A percentile compares a stretch with the other conserved stretches of the same genome.
Conservation (phyloP, 2,888 invertebrate genomes). For the Ophion slaviceki region DNA sequence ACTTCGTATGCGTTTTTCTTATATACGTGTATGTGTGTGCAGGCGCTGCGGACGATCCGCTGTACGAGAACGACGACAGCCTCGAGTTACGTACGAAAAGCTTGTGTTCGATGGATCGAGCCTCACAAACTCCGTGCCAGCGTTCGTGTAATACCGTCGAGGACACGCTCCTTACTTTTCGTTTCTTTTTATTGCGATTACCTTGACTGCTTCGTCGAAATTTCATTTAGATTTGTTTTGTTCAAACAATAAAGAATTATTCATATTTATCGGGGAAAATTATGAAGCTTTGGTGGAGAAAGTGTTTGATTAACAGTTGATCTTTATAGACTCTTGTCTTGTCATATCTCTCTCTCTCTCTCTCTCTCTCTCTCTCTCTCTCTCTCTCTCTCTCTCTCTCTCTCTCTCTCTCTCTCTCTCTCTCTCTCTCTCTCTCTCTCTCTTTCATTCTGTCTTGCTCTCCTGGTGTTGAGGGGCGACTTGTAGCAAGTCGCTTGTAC, state of each 20-base stretch:
- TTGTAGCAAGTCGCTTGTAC: slow-evolving; percentile 54
- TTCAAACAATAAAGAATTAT: too few species aligned
- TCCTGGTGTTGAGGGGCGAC: slow-evolving; percentile 2
- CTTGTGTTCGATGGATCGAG: slow-evolving; percentile 23
- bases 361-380: background rate
- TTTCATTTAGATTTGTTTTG: too few species aligned
- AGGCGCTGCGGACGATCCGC: background rate
- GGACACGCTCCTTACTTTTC: too few species aligned
- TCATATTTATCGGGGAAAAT: too few species aligned
- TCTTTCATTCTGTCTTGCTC: slow-evolving; percentile 6
- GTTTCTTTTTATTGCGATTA: too few species aligned
- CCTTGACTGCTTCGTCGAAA: too few species aligned
- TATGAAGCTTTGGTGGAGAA: too few species aligned
- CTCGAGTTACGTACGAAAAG: slow-evolving; percentile 7
- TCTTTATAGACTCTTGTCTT: slow-evolving; percentile 21
- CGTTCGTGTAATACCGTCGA: too few species aligned
- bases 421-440: background rate
- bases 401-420: slow-evolving; percentile 1
- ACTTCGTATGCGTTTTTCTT: too few species aligned
- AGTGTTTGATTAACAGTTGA: background rate
- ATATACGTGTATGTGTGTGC: background rate
- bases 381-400: background rate
- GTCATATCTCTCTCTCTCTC: background rate
- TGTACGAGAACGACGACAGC: slow-evolving; percentile 30
- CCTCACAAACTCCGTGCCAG: too few species aligned